Percentiles rank a stretch among this genome's conserved stretches.
Conservation (phyloP, 2,797 vertebrate species). For the Anolis apletophallus region DNA sequence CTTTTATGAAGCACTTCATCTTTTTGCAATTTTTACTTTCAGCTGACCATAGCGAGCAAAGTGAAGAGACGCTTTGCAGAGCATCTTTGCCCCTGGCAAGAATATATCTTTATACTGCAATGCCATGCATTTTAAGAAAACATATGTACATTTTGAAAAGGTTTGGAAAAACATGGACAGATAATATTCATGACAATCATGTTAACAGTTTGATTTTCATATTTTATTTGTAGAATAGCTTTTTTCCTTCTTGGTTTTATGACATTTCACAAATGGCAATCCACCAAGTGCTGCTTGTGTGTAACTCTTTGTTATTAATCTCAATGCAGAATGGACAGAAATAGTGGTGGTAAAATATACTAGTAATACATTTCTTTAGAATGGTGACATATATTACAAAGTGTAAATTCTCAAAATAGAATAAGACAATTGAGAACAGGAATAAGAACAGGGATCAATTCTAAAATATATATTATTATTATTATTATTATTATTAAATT, state of each 20-base stretch:
- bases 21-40: conserved; percentile 76
- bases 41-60: conserved; percentile 76
- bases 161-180: conserved; percentile 31
- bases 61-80: conserved; percentile 62
- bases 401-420: conserved; percentile 23
- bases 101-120: conserved; percentile 56
- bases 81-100: conserved; percentile 58
- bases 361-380: conserved; percentile 16
- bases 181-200: background rate
- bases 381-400: conserved; percentile 2
- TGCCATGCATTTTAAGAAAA: conserved; percentile 57
- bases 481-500: too few species aligned
- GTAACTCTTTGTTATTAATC: background rate
- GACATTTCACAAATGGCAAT: conserved; percentile 14
- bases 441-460: conserved; percentile 28
- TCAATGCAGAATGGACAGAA: background rate
- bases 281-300: background rate
- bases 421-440: background rate
- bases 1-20: conserved; percentile 77
- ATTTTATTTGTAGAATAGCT: conserved; percentile 15
- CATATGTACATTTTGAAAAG: conserved; percentile 35
- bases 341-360: background rate
- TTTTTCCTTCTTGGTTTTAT: conserved; percentile 15
- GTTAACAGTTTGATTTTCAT: background rate
- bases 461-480: too few species aligned